Percentiles rank a stretch among this genome's conserved stretches.
These are phyloP conservation scores for Cebus imitator DNA, from an alignment of 2,113 vertebrate species.

Conservation along the genomic window DNA sequence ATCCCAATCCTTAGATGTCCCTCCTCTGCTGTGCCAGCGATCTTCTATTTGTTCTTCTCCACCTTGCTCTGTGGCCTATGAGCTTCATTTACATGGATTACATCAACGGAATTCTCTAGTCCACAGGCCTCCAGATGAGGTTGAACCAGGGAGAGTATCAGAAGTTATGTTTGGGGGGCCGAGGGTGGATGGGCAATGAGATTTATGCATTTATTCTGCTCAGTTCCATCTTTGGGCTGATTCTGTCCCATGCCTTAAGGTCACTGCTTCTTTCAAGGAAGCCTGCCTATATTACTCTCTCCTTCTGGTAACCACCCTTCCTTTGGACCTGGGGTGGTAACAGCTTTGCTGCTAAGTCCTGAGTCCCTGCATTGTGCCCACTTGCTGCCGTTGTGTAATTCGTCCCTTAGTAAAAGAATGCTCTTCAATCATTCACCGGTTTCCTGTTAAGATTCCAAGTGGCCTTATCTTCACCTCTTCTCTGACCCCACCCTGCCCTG, in stretches of 20 bases:
- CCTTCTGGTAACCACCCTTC: neutral
- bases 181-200: neutral
- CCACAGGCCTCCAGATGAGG: neutral
- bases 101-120: neutral
- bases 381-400: neutral
- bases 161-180: neutral
- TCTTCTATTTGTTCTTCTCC: neutral
- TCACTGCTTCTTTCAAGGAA: conserved; percentile 33
- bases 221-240: neutral
- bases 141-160: neutral
- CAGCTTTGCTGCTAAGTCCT: neutral
- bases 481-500: neutral
- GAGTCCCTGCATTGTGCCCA: neutral
- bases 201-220: neutral
- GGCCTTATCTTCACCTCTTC: neutral
- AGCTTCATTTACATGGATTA: neutral
- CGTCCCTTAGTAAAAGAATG: neutral
- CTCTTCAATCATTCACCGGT: conserved; percentile 33
- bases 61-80: neutral
- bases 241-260: neutral
- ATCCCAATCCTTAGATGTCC: neutral
- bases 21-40: neutral
- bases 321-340: neutral
- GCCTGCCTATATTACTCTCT: neutral
- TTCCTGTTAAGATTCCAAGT: neutral